Conservation (phyloP, 2,888 invertebrate species). For the Diloba caeruleocephala region DNA sequence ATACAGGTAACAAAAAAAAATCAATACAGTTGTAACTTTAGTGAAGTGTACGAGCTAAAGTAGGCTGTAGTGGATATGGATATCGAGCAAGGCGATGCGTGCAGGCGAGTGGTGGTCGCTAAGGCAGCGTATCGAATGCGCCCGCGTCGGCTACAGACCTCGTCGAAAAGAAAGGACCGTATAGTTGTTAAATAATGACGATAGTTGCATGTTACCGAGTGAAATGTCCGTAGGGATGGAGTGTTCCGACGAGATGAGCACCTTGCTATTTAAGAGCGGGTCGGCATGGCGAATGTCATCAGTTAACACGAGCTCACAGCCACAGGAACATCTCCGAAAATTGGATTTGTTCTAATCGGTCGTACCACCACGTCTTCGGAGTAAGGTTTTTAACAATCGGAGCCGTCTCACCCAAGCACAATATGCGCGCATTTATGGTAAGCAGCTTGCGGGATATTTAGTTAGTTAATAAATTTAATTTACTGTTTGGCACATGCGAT, state of each 20-base stretch:
- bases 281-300: conserved; percentile 86
- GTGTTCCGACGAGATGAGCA: conserved; percentile 87
- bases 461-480: conserved; percentile 41
- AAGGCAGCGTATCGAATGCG: conserved; percentile 83
- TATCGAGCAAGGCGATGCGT: conserved; percentile 45
- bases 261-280: conserved; percentile 87
- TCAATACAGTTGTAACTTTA: conserved; percentile 25
- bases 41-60: conserved; percentile 50
- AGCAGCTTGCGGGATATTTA: conserved; percentile 71
- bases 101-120: conserved; percentile 73
- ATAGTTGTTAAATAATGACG: conserved; percentile 86
- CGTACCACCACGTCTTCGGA: conserved; percentile 53
- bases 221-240: conserved; percentile 88
- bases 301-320: conserved; percentile 83
- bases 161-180: conserved; percentile 87
- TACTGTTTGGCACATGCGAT: conserved; percentile 78
- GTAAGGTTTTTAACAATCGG: conserved; percentile 65
- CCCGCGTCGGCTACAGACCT: conserved; percentile 68
- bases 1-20: conserved; percentile 55
- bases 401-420: conserved; percentile 70
- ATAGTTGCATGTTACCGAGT: conserved; percentile 85
- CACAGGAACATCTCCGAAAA: conserved; percentile 82
- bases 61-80: conserved; percentile 58
- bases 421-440: conserved; percentile 87
- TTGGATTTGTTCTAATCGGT: conserved; percentile 70